These are phyloP conservation scores for Nephotettix cincticeps DNA, from an alignment of 1,140 invertebrate genomes.

Conservation along the genomic window DNA sequence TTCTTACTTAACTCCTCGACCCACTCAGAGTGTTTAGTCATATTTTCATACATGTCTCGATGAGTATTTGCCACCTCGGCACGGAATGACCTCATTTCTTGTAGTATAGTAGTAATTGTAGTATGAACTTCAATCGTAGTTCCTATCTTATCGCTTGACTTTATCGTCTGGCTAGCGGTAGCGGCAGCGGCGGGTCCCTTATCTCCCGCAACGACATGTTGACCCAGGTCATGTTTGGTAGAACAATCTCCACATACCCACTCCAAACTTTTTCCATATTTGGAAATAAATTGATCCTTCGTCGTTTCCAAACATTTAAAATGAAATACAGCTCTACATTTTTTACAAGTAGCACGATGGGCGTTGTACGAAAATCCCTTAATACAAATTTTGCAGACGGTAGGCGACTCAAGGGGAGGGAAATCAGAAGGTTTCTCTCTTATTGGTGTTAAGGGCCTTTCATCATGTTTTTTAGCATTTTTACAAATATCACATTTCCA, in stretches of 20 bases:
- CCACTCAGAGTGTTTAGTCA: not conserved
- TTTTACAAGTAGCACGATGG: not conserved
- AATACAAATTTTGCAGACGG: not conserved
- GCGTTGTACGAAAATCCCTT: not conserved
- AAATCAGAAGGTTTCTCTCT: too few species aligned
- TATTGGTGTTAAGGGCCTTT: too few species aligned
- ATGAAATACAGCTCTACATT: not conserved
- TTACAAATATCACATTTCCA: too few species aligned
- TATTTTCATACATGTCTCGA: not conserved
- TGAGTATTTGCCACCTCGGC: not conserved
- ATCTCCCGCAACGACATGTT: not conserved
- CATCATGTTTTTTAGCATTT: too few species aligned
- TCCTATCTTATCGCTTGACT: not conserved
- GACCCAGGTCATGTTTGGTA: not conserved
- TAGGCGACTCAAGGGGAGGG: too few species aligned
- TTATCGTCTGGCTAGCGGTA: too few species aligned
- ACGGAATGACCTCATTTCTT: not conserved
- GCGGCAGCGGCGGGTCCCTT: not conserved
- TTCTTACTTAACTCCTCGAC: not conserved
- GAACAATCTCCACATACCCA: not conserved
- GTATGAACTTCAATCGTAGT: not conserved
- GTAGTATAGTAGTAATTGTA: not conserved
- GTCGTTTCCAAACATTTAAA: not conserved
- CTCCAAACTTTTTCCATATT: not conserved
- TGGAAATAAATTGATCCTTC: not conserved